A percentile compares a stretch with the other conserved stretches of the same genome.
These are phyloP conservation scores for Portevinia maculata DNA, from an alignment of 2,888 invertebrate genomes.

Conservation along the genomic window DNA sequence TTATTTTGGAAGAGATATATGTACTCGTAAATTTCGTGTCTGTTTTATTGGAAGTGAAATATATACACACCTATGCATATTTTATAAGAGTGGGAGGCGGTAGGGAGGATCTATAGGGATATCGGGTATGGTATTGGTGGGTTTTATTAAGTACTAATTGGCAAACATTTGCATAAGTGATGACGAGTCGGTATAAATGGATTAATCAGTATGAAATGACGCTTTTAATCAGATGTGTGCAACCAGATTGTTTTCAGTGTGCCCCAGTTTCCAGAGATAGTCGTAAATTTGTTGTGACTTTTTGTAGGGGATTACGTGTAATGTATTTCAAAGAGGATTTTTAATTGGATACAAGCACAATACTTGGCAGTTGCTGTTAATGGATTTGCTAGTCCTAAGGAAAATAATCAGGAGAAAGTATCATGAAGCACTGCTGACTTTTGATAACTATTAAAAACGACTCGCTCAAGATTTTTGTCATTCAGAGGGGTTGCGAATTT, in stretches of 20 bases:
- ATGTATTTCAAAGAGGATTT: background rate
- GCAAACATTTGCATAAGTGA: slow-evolving; percentile 66
- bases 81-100: too few relatives aligned
- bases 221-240: slow-evolving; percentile 11
- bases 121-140: slow-evolving; percentile 47
- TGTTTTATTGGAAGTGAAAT: slow-evolving; percentile 17
- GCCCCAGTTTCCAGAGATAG: background rate
- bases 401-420: too few relatives aligned
- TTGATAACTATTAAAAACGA: too few relatives aligned
- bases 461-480: too few relatives aligned
- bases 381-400: background rate
- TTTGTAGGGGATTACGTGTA: slow-evolving; percentile 1
- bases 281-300: slow-evolving; percentile 26
- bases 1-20: slow-evolving; percentile 40
- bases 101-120: slow-evolving; percentile 5
- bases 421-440: too few relatives aligned
- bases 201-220: slow-evolving; percentile 46
- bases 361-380: background rate
- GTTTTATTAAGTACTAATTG: slow-evolving; percentile 72
- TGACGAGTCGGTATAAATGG: slow-evolving; percentile 45
- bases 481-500: too few relatives aligned
- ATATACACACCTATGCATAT: background rate
- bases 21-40: slow-evolving; percentile 21
- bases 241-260: background rate
- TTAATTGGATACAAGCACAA: background rate